A percentile compares a stretch with the other conserved stretches of the same genome.
Evolutionary conservation across 2,797 vertebrate species (phyloP).

Genomic region (Rhinella marina): DNA sequence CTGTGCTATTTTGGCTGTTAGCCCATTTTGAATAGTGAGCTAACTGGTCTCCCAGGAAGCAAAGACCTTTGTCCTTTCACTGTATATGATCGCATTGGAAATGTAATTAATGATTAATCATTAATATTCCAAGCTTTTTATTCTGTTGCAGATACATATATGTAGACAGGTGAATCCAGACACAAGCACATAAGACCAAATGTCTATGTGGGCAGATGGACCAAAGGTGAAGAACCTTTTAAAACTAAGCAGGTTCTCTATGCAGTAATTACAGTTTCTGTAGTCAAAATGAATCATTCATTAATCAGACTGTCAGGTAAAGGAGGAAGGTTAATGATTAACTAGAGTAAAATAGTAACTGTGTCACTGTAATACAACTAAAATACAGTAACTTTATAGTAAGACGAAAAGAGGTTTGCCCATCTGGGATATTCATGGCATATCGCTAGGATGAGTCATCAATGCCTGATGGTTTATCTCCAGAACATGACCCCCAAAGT

Average conservation of each 20-base stretch:
- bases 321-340: slow-evolving; percentile 10
- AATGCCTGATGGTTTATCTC: too few species aligned
- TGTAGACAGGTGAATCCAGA: background rate
- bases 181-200: background rate
- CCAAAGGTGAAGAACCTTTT: background rate
- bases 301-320: background rate
- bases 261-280: background rate
- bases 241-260: background rate
- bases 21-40: background rate
- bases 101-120: background rate
- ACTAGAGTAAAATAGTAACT: slow-evolving; percentile 1
- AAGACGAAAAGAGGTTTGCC: too few species aligned
- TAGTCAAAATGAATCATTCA: background rate
- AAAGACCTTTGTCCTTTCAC: background rate
- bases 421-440: too few species aligned
- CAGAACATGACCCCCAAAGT: too few species aligned
- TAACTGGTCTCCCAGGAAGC: background rate
- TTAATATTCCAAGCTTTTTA: background rate
- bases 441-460: too few species aligned
- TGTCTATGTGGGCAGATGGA: background rate
- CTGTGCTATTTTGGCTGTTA: background rate
- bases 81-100: background rate
- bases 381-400: too few species aligned
- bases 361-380: background rate
- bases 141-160: background rate